Evolutionary conservation across 2,113 vertebrate species (phyloP).

Genomic region (Clarias batrachus): DNA sequence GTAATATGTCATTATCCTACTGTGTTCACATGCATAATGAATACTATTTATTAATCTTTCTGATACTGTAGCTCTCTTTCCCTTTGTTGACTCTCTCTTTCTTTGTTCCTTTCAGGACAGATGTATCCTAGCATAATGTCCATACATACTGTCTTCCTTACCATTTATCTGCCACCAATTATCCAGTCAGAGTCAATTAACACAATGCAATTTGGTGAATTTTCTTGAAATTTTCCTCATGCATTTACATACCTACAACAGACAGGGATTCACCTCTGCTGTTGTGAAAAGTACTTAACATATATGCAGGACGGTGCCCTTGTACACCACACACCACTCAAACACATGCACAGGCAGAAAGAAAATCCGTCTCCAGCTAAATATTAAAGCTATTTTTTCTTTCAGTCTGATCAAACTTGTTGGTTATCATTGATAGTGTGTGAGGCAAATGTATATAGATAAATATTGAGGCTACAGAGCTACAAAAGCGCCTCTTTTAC

Average conservation of each 20-base stretch:
- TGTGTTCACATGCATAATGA: neutral
- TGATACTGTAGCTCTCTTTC: neutral
- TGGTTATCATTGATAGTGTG: neutral
- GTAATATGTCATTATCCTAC: neutral
- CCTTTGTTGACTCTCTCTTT: neutral
- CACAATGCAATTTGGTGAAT: neutral
- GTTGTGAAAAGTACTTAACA: neutral
- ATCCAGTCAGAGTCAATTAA: neutral
- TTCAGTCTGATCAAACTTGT: neutral
- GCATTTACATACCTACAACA: neutral
- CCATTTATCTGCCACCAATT: neutral
- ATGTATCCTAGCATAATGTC: neutral
- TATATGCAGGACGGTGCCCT: neutral
- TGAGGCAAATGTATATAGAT: neutral
- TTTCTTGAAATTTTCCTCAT: neutral
- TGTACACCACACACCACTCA: conserved; percentile 10
- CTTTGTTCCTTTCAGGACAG: neutral
- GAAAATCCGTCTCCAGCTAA: neutral
- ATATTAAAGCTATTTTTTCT: neutral
- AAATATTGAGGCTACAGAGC: neutral
- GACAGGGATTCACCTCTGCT: neutral
- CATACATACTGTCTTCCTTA: neutral
- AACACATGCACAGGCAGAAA: conserved; percentile 10
- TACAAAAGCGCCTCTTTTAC: neutral
- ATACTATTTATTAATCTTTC: neutral